A percentile compares a stretch with the other conserved stretches of the same genome.
Evolutionary conservation across 1,140 invertebrate genomes (phyloP).

Genomic region (Solenopsis fugax): DNA sequence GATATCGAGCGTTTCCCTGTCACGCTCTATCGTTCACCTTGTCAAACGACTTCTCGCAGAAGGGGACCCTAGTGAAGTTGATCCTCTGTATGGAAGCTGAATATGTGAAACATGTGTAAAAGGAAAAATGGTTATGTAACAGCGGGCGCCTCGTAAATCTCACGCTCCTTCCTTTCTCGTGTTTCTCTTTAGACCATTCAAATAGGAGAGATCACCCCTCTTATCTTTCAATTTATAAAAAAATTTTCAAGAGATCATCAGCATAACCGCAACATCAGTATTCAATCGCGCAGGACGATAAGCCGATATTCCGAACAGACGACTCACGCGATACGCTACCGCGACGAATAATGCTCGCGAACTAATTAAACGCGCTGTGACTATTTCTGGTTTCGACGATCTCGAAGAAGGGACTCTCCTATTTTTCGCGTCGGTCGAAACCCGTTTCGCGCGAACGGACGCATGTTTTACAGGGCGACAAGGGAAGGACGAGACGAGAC

Average conservation of each 20-base stretch:
- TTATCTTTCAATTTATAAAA: conserved; percentile 12
- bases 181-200: not conserved
- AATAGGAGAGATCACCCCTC: not conserved
- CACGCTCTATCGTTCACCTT: conserved; percentile 19
- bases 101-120: conserved; percentile 32
- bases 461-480: conserved; percentile 41
- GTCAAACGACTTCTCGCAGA: conserved; percentile 19
- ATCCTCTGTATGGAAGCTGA: not conserved
- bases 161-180: not conserved
- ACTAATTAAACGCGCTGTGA: conserved; percentile 79
- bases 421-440: conserved; percentile 46
- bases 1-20: conserved; percentile 40
- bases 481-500: not conserved
- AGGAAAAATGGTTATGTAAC: not conserved
- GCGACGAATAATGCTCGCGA: conserved; percentile 78
- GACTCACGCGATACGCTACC: conserved; percentile 73
- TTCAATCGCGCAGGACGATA: conserved; percentile 76
- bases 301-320: conserved; percentile 75
- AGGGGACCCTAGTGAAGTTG: not conserved
- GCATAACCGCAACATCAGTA: conserved; percentile 71
- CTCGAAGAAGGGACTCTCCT: conserved; percentile 16
- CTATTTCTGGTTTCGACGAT: conserved; percentile 37
- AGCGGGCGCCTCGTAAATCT: not conserved
- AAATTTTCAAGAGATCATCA: not conserved
- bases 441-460: conserved; percentile 47